Base-by-base conservation (phyloP, 2,888 invertebrate species). In the Athrips mouffetella region DNA sequence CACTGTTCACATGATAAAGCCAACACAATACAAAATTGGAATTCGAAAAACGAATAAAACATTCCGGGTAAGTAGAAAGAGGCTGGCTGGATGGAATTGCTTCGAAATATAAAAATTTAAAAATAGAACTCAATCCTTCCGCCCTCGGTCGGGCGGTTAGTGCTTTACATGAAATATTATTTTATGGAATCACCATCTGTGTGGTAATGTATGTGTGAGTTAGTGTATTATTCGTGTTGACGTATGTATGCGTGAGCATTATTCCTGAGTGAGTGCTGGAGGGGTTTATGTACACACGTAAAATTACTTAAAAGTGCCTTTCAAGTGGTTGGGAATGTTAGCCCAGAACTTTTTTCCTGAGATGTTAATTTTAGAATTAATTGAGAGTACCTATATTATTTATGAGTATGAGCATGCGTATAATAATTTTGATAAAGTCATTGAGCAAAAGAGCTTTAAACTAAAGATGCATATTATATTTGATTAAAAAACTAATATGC, bases 151-250 rank as follows among this genome's bases (percentile, higher is more conserved):
- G 73, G 65, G 64, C 75, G 76, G 81, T 82, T 84, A 81, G 83
- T 82, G 83, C 83, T 86, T 86, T 86, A 88, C 87, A 87, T 86
- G 87, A 87, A 87, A 88, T 88, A 87, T 86, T 87, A 87, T 86
- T 88, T 87, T 86, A 88, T 86, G 86, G 85, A 86, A 86, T 87
- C 85, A 86, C 82, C 88, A 88, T 88, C 87, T 88, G 87, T 85
- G 81, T 70, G 74, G 47, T 61, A 57, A 58, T 60, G 58, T 49
- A 58, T 76, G 79, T 81, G 80, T 82, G 84, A 58, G 81, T 73
- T 67, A 51, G 62, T 67, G 65, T 58, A 60, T 55, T 53, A 39
- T 23, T 58, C 60, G 29, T 18, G 37, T 20, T 20, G 27, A 27
- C 7, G 21, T 13, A 41, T 23, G 41, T 44, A 13, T 25, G 44